These are phyloP conservation scores for Spheniscus humboldti DNA, from an alignment of 2,797 vertebrate genomes.

Conservation along the genomic window DNA sequence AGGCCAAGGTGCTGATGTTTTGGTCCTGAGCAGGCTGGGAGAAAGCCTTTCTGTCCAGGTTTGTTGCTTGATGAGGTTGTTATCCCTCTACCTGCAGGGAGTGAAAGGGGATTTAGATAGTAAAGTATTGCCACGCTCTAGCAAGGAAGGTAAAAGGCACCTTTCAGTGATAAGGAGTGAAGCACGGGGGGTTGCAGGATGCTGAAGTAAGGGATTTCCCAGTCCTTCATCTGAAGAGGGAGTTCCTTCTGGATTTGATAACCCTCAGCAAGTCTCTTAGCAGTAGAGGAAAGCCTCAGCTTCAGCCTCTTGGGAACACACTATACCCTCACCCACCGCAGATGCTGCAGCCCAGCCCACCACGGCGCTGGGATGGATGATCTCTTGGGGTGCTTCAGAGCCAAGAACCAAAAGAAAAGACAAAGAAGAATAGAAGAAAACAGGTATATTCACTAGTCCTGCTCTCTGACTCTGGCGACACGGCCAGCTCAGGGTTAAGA, in stretches of 20 bases:
- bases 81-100: not conserved
- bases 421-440: not conserved
- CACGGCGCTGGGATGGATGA: accelerated
- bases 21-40: not conserved
- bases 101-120: not conserved
- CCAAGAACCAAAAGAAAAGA: not conserved
- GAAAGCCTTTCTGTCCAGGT: not conserved
- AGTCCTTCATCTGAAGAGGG: not conserved
- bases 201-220: not conserved
- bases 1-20: not conserved
- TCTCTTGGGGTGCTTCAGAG: not conserved
- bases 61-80: not conserved
- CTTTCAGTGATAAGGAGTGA: not conserved
- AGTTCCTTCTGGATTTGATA: not conserved
- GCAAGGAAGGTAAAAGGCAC: not conserved
- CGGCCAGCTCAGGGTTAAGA: not conserved
- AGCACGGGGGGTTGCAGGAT: not conserved
- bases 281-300: not conserved
- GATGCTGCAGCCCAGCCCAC: not conserved
- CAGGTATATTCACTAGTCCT: accelerated
- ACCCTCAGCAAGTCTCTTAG: not conserved
- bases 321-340: accelerated
- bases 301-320: not conserved
- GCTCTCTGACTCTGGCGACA: not conserved
- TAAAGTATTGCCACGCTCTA: not conserved